These are phyloP conservation scores for Vanacampus margaritifer DNA, from an alignment of 2,113 vertebrate genomes.

Conservation along the genomic window DNA sequence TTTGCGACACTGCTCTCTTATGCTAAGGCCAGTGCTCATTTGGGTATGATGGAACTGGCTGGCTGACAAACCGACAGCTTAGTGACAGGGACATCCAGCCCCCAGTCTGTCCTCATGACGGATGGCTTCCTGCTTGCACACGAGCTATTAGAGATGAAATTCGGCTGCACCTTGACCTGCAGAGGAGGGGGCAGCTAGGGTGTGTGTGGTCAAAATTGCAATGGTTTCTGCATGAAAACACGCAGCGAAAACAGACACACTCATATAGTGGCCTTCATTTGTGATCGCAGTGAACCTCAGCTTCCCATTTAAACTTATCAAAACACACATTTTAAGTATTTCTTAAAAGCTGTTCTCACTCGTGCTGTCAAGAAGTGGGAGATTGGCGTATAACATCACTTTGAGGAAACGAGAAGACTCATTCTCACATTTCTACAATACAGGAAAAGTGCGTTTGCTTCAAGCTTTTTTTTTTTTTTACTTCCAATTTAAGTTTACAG, in stretches of 20 bases:
- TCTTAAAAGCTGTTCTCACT: neutral
- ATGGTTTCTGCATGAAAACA: constrained; percentile 33
- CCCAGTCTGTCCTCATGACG: constrained; percentile 57
- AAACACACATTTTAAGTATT: neutral
- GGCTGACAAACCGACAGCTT: constrained; percentile 63
- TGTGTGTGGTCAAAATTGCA: constrained; percentile 24
- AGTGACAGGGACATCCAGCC: constrained; percentile 61
- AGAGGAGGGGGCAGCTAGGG: constrained; percentile 28
- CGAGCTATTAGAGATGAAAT: constrained; percentile 55
- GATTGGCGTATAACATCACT: neutral
- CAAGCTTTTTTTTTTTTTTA: no score
- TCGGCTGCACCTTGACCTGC: constrained; percentile 61
- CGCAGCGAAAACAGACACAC: constrained; percentile 8
- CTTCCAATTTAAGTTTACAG: neutral
- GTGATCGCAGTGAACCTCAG: neutral
- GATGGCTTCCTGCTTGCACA: constrained; percentile 55
- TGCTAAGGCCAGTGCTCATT: constrained; percentile 42
- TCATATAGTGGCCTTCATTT: constrained; percentile 11
- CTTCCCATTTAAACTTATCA: neutral
- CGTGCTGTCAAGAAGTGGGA: neutral
- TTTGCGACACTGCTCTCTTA: constrained; percentile 46
- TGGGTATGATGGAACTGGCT: constrained; percentile 59
- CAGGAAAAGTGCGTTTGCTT: neutral
- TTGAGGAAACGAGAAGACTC: no score
- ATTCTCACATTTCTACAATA: neutral